These are phyloP conservation scores for Dryadula phaetusa DNA, from an alignment of 2,888 invertebrate genomes.

Conservation along the genomic window DNA sequence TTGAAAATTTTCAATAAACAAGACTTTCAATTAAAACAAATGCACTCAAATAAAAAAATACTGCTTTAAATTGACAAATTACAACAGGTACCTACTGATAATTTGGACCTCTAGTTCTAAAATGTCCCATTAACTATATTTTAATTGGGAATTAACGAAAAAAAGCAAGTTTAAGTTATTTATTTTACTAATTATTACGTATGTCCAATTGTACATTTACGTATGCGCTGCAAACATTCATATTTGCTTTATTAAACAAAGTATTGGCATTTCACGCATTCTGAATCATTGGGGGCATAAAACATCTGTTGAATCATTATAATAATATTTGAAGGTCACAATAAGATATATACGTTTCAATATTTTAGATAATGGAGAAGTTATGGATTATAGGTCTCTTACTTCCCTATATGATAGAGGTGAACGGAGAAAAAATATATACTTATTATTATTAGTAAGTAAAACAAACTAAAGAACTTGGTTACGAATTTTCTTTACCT, in stretches of 20 bases:
- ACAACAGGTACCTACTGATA: no score
- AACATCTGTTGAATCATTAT: constrained; percentile 20
- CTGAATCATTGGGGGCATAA: constrained; percentile 18
- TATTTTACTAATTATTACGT: background rate
- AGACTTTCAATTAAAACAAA: background rate
- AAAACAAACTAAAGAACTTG: no score
- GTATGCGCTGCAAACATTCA: background rate
- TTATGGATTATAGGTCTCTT: background rate
- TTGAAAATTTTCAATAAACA: background rate
- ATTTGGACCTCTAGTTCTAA: no score
- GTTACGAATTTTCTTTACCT: no score
- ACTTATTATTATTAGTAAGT: background rate
- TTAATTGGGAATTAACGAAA: background rate
- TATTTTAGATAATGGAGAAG: background rate
- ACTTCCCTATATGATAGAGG: background rate
- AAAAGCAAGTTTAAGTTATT: background rate
- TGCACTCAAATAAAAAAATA: background rate
- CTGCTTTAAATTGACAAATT: no score
- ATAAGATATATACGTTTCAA: background rate
- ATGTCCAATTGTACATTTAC: background rate
- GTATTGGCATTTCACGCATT: constrained; percentile 23
- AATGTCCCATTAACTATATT: no score
- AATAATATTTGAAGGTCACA: constrained; percentile 8
- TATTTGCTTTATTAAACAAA: constrained; percentile 6
- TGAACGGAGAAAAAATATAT: background rate